Base-by-base conservation (phyloP, 2,797 vertebrate genomes). In the Pempheris klunzingeri region DNA sequence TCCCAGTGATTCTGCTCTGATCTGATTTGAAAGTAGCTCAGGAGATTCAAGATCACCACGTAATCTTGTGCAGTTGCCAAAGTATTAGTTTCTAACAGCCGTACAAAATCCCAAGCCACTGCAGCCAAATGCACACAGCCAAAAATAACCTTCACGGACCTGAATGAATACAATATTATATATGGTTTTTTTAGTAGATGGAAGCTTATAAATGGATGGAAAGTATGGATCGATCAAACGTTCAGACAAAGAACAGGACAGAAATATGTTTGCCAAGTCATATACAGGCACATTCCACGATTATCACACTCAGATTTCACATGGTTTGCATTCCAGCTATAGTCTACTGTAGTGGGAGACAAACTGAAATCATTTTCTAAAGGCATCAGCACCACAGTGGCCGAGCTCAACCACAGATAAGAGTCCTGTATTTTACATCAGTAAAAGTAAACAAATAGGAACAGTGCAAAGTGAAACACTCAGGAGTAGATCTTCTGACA, bases 11-110 rank as follows among this genome's bases (percentile, higher is more conserved):
- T 85, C 50, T 79, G 66, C 78, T 86, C 75, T 84, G 79, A 79
- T 89, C 82, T 90, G 85, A 87, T 92, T 87, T 89, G 67, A 90
- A 90, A 86, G 82, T 79, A 74, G 80, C 77, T 85, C 79, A 34
- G 66, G 81, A 91, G 81, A 89, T 85, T 87, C 84, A 85, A 92
- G 88, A 87, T 84, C 80, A 78, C 44, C 28, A 39, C 50, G 66
- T 87, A 87, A 91, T 91, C 73, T 87, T 87, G 71, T 80, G 57
- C 65, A 49, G 55, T 72, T 74, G 81, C 86, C 81, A 90, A 91
- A 83, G 82, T 89, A 90, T 92, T 90, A 60, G 83, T 89, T 85
- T 90, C 54, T 79, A 66, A 79, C 78, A 54, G 84, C 41, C 57
- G 67, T 32, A 66, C 28, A 84, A 85, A 91, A 85, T 77, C 84